Conservation (phyloP, 2,888 invertebrate species). For the Pseudoips prasinana region DNA sequence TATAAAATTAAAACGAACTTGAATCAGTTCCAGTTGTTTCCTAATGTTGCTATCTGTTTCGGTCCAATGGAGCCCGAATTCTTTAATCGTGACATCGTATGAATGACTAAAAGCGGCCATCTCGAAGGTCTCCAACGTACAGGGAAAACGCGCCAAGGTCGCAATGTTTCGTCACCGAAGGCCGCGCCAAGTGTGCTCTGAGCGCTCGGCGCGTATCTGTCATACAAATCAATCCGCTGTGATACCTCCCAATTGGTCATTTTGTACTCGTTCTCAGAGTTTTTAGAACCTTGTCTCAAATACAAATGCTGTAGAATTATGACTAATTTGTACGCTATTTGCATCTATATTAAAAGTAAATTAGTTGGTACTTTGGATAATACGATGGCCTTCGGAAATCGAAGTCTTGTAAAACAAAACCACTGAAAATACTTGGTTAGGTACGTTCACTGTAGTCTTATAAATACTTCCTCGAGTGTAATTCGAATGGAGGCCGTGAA, state of each 20-base stretch:
- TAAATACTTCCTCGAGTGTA: slow-evolving; percentile 23
- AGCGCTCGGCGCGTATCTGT: slow-evolving; percentile 34
- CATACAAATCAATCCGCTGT: slow-evolving; percentile 48
- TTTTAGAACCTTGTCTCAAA: slow-evolving; percentile 11
- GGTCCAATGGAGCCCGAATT: no score
- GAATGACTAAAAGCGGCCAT: slow-evolving; percentile 26
- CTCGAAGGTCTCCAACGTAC: slow-evolving; percentile 39
- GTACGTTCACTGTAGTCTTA: no score
- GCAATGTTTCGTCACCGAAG: slow-evolving; percentile 30
- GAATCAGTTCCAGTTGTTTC: no score
- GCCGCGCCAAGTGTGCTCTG: slow-evolving; percentile 13
- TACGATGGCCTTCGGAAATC: slow-evolving; percentile 11
- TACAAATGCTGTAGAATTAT: slow-evolving; percentile 2
- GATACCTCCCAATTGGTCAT: slow-evolving; percentile 37
- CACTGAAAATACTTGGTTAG: slow-evolving; percentile 18
- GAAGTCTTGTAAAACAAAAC: slow-evolving; percentile 17
- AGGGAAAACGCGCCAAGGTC: slow-evolving; percentile 45
- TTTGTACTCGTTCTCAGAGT: slow-evolving; percentile 13
- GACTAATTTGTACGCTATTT: slow-evolving; percentile 3
- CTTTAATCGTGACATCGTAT: no score
- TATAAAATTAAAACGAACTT: no score
- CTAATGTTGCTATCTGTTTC: no score
- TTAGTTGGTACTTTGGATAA: not conserved
- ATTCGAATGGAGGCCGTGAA: slow-evolving; percentile 18
- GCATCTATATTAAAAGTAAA: no score